Evolutionary conservation across 2,113 vertebrate species (phyloP), one percentile per base, ranked within the genome.

Genomic region (Pionites leucogaster): DNA sequence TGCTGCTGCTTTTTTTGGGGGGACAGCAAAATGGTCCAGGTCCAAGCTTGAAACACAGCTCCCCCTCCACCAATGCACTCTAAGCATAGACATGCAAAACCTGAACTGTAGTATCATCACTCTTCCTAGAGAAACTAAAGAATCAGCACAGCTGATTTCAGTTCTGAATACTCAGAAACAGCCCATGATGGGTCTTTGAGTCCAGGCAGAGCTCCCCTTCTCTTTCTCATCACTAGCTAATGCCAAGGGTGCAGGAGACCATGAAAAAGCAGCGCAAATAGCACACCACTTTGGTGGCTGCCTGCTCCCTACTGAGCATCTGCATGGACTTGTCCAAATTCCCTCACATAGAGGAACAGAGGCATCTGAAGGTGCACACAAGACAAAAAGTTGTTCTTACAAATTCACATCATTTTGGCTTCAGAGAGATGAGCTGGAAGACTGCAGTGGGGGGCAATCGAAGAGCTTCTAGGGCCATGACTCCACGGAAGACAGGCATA

Each of bases 401-500:
- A 35, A 15, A 2, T 47, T 44, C 22, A 3, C 4, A 4, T 15
- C 8, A 0, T 50, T 41, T 59, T 41, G 81, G 57, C 44, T 83
- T 47, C 74, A 60, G 67, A 17, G 68, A 65, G 20, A 18, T 41
- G 53, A 69, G n/a, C 76, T 63, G 57, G 13, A 44, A n/a, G 31
- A 57, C 31, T 79, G 53, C 44, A 19, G 22, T 2, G 35, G 11
- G 22, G 67, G 35, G 28, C 22, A 77, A 0, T 0, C 10, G 11
- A 41, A 42, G 35, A 68, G 9, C 2, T 31, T n/a, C 19, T 16
- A 29, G 52, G 44, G 71, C n/a, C 1, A 1, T 47, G 62, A 55
- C 23, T 68, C 27, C 13, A 2, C 9, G 47, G 12, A 23, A 65
- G 13, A 46, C 12, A 39, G 42, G 17, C 37, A 28, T 55, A 57